Conservation (phyloP, 2,797 vertebrate genomes). For the Chloroceryle inda region DNA sequence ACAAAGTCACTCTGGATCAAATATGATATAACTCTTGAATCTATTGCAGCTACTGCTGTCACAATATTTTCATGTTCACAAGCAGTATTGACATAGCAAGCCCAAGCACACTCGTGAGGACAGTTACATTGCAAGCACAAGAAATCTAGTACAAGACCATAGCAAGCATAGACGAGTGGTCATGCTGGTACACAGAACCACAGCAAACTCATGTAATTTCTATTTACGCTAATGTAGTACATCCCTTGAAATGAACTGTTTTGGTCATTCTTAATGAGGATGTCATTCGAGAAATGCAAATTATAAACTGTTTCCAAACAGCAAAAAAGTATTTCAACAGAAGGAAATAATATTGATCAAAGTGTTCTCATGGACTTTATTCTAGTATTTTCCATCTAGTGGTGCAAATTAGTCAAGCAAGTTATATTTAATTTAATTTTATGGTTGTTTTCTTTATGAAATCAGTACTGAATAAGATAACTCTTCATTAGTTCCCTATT, state of each 20-base stretch:
- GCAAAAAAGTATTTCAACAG: constrained; percentile 1
- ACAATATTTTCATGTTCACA: background rate
- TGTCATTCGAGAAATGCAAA: constrained; percentile 34
- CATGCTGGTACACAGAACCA: background rate
- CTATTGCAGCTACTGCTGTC: background rate
- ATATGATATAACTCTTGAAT: background rate
- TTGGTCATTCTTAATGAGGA: constrained; percentile 7
- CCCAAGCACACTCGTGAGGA: background rate
- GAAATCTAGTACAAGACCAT: background rate
- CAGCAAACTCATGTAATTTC: constrained; percentile 9
- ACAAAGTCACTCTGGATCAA: background rate
- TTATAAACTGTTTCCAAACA: constrained; percentile 18
- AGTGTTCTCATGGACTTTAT: constrained; percentile 4
- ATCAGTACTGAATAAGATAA: constrained; percentile 26
- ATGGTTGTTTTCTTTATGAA: constrained; percentile 49
- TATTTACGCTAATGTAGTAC: background rate
- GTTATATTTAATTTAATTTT: constrained; percentile 57
- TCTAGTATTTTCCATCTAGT: constrained; percentile 39
- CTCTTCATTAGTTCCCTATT: constrained; percentile 45
- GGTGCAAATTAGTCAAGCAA: constrained; percentile 41
- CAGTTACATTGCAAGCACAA: background rate
- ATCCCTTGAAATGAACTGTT: constrained; percentile 1
- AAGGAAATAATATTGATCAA: constrained; percentile 27
- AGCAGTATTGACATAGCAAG: background rate
- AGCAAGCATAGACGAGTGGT: background rate